Evolutionary conservation across 2,797 vertebrate genomes (phyloP).

Genomic region (Lindbergichthys nudifrons): DNA sequence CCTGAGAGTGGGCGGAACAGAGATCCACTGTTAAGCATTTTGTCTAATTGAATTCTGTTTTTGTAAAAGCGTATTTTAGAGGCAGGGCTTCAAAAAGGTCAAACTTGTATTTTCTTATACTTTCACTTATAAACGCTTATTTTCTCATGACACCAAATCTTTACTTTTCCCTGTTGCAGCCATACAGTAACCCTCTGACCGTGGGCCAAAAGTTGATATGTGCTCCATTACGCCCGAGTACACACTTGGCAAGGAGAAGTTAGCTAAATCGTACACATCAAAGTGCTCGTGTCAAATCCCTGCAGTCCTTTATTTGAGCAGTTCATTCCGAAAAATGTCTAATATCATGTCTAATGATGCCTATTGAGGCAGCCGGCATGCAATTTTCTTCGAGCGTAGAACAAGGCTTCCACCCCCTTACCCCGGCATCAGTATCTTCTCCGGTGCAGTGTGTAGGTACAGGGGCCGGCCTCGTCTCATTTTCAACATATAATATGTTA

Average conservation of each 20-base stretch:
- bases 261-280: slow-evolving; percentile 40
- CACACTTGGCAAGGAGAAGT: slow-evolving; percentile 42
- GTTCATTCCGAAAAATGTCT: slow-evolving; percentile 62
- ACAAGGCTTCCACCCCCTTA: slow-evolving; percentile 19
- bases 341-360: slow-evolving; percentile 74
- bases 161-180: not conserved
- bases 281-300: slow-evolving; percentile 53
- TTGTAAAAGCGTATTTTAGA: slow-evolving; percentile 34
- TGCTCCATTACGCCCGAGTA: slow-evolving; percentile 27
- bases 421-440: slow-evolving; percentile 30
- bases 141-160: slow-evolving; percentile 8
- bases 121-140: slow-evolving; percentile 21
- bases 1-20: slow-evolving; percentile 31
- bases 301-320: slow-evolving; percentile 51
- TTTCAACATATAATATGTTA: slow-evolving; percentile 67
- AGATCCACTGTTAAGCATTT: slow-evolving; percentile 61
- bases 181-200: slow-evolving; percentile 19
- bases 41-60: slow-evolving; percentile 59
- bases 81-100: not conserved
- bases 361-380: slow-evolving; percentile 59
- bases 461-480: slow-evolving; percentile 52
- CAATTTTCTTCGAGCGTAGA: slow-evolving; percentile 49
- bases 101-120: slow-evolving; percentile 16
- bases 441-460: slow-evolving; percentile 54
- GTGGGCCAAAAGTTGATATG: slow-evolving; percentile 36